Base-by-base conservation (phyloP, 2,113 vertebrate species). In the Phalacrocorax carbo region DNA sequence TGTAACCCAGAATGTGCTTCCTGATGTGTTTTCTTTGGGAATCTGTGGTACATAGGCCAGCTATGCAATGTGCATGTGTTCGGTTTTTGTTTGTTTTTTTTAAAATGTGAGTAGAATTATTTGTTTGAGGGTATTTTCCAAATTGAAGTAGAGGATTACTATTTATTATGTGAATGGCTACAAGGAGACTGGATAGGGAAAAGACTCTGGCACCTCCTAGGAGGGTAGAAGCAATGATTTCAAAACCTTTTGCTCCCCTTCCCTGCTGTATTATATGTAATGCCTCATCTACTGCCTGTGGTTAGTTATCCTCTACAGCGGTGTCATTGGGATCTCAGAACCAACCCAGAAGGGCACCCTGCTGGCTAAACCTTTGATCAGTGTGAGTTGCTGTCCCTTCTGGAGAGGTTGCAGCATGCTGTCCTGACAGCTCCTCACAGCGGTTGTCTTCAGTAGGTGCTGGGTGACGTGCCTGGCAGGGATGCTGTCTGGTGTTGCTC, bases 21-120 rank as follows among this genome's bases (percentile, higher is more conserved):
- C 30, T 51, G 55, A 5, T 78, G 32, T 21, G 5, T 72, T 89
- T 86, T 73, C 51, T 26, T 44, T n/a, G 14, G 26, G 29, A 30
- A 15, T 71, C n/a, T 60, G 36, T 0, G 0, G 4, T 58, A 40
- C 1, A 0, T 49, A 1, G 25, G 46, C 30, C 55, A 89, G 27
- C 61, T 78, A 2, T 68, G 42, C 48, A n/a, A 1, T 38, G 29
- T 57, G 26, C 11, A 0, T 7, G 2, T 55, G 27, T 88, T 64
- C 73, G 58, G 4, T 3, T 49, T 76, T 90, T 44, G 26, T 76
- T 87, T 83, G 13, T 2, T 80, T 66, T 83, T 68, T 54, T 46
- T 42, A 17, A 30, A 66, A 71, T 36, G 8, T 34, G 20, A 78
- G 34, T 60, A 49, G 36, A 46, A 52, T 85, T 54, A 61, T 25